These are phyloP conservation scores for Dugesia japonica DNA, from an alignment of 2,888 invertebrate genomes.

Conservation along the genomic window DNA sequence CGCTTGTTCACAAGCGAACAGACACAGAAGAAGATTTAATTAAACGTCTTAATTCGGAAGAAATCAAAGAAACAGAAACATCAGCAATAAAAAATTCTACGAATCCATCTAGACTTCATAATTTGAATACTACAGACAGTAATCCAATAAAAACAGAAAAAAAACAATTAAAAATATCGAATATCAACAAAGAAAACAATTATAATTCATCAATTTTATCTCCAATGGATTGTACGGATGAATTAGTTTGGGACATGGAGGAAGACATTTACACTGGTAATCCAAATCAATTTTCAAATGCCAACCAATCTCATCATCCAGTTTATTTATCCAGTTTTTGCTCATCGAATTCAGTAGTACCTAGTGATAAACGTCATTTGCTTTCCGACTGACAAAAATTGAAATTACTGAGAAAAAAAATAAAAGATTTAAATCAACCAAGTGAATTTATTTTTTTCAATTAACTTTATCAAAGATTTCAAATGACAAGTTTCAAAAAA, in stretches of 20 bases:
- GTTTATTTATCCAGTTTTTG: conserved; percentile 4
- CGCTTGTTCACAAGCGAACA: conserved; percentile 24
- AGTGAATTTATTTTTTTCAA: too few relatives aligned
- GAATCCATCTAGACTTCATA: not conserved
- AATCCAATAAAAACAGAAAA: not conserved
- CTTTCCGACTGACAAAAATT: conserved; percentile 20
- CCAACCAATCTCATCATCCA: not conserved
- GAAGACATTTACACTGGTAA: not conserved
- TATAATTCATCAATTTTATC: not conserved
- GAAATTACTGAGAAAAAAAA: too few relatives aligned
- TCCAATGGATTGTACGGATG: not conserved
- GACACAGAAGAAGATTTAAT: conserved; percentile 26
- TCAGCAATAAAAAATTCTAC: not conserved
- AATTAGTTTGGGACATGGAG: conserved; percentile 1
- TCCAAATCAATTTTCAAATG: not conserved
- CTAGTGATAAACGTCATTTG: not conserved
- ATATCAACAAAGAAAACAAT: not conserved
- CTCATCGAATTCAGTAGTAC: not conserved
- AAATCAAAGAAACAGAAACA: not conserved
- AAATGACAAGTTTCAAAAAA: too few relatives aligned
- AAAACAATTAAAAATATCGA: not conserved
- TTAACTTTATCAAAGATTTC: too few relatives aligned
- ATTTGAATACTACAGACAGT: not conserved
- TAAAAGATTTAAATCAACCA: too few relatives aligned
- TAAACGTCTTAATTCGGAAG: not conserved